Evolutionary conservation across 1,140 invertebrate genomes (phyloP), one percentile per base, ranked within the genome.

Genomic region (Rhopalosiphum maidis): DNA sequence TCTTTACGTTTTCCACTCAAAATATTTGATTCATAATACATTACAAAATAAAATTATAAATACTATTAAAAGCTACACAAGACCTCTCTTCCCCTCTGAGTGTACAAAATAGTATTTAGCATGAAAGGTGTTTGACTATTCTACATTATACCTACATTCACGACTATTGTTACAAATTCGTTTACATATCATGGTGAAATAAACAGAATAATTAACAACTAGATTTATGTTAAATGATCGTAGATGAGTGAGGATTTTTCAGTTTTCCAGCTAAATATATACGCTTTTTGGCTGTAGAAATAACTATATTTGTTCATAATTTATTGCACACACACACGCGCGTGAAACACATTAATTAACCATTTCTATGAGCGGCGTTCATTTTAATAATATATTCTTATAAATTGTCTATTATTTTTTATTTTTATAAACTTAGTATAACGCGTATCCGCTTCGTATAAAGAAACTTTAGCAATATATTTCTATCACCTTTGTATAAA

Each of bases 321-420:
- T 15, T 68, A 68, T n/a, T 68, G 4, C 30, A n/a, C 15, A 60
- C 9, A 60, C 55, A 60, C 2, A 9, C 83, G 22, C 11, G 43
- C 43, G 43, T 46, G 43, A 18, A n/a, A 88, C 87, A 55, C 37
- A 89, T 89, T 89, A 89, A 89, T 89, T 89, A 55, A 89, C 54
- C 37, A 54, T 55, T 89, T 89, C 37, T 37, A 60, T 25, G 60
- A n/a, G 11, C 35, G 22, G 21, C 7, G 48, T 37, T 54, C 35
- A 3, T 23, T 22, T 3, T 37, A 22, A 23, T 37, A 54, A 35
- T 46, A 54, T 43, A 51, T 43, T 43, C 21, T 51, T 15, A 22
- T 37, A 51, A 15, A 51, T 51, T 51, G 4, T 51, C 1, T 51
- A 51, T 51, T 51, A 21, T 51, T 51, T 51, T 7, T 46, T 48